Base-by-base conservation (phyloP, 2,888 invertebrate species). In the Hydriomena furcata region DNA sequence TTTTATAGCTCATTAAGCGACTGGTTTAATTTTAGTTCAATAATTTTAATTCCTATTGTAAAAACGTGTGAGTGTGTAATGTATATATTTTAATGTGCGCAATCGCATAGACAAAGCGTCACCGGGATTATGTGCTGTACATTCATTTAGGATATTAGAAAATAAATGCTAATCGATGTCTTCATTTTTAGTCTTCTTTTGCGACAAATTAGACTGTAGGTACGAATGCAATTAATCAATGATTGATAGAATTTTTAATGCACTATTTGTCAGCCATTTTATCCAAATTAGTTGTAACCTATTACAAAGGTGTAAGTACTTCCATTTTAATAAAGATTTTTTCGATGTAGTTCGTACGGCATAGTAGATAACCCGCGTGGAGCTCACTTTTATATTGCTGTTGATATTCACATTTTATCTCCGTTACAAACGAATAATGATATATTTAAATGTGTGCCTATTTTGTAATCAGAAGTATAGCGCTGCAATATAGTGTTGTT, bases 251-350 rank as follows among this genome's bases (percentile, higher is more conserved):
- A 78, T 79, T 81, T 79, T 76, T 73, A 74, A 79, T 79, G 83
- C 84, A 84, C 84, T 75, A 78, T 69, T 80, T 74, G 87, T 87
- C 86, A 83, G 85, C 88, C 88, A 85, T 87, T 86, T 82, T 81
- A 86, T 77, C 82, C 80, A 82, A 79, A 82, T 86, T 87, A 86
- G 80, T 85, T 82, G 68, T 83, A 82, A 78, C 71, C 73, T 73
- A 78, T 75, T 79, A 77, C 81, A 76, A 73, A 76, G 73, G 76
- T 82, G 78, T 84, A 85, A 86, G 86, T 89, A 90, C 89, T 90
- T 89, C 89, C 89, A 90, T 85, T 89, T 85, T 84, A 71, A 80
- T 87, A 86, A 52, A 86, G 82, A 79, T 78, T 84, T 84, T 86
- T 84, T 84, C 82, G 72, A 82, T 70, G 79, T 87, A 86, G 84